Evolutionary conservation across 2,888 invertebrate genomes (phyloP).

Genomic region (Cryptocheilus praepositus): DNA sequence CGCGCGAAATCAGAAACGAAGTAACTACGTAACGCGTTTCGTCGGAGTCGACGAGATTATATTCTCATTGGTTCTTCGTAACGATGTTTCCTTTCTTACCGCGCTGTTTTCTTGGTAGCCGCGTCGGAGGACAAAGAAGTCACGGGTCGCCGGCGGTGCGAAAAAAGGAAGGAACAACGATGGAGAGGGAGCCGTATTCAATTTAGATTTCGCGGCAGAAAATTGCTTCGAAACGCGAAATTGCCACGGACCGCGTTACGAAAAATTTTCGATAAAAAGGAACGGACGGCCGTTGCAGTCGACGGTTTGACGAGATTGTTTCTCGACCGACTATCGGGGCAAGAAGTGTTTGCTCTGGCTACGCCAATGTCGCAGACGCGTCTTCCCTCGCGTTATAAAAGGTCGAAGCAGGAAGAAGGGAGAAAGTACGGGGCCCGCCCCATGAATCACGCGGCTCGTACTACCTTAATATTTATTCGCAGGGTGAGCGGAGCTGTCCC

Average conservation of each 20-base stretch:
- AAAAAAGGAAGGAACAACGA: too few species aligned
- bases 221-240: too few species aligned
- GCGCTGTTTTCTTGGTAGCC: background rate
- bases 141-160: too few species aligned
- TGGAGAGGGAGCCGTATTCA: too few species aligned
- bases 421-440: conserved; percentile 9
- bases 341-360: background rate
- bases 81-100: conserved; percentile 3
- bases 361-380: conserved; percentile 6
- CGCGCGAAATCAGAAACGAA: conserved; percentile 36
- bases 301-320: too few species aligned
- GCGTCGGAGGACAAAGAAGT: too few species aligned
- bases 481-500: conserved; percentile 11
- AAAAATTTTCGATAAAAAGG: too few species aligned
- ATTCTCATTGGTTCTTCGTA: conserved; percentile 6
- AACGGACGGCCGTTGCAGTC: too few species aligned
- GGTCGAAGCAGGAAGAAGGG: conserved; percentile 7
- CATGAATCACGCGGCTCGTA: conserved; percentile 13
- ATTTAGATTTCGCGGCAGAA: too few species aligned
- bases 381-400: background rate
- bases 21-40: conserved; percentile 16
- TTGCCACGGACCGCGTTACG: too few species aligned
- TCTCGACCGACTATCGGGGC: background rate
- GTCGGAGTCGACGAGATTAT: conserved; percentile 26
- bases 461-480: conserved; percentile 18